These are phyloP conservation scores for Ooceraea biroi DNA, from an alignment of 1,140 invertebrate genomes.

Conservation along the genomic window DNA sequence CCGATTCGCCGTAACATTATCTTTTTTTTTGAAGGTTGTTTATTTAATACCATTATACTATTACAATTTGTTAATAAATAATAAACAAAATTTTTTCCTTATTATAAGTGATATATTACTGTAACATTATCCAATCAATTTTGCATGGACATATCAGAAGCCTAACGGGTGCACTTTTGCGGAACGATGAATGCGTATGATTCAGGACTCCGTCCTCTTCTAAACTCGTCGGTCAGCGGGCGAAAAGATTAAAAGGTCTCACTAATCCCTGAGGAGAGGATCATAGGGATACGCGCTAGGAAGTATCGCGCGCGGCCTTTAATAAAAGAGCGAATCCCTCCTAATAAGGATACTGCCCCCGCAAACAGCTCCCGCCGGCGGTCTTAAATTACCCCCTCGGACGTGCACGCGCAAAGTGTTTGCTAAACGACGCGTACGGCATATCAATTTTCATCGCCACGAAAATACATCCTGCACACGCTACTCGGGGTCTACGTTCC, in stretches of 20 bases:
- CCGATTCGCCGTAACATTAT: no score
- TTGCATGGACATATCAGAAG: not conserved
- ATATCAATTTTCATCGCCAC: constrained; percentile 53
- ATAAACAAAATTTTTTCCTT: no score
- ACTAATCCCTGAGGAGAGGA: constrained; percentile 40
- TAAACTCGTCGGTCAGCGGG: constrained; percentile 24
- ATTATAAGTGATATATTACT: no score
- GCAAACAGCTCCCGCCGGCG: constrained; percentile 31
- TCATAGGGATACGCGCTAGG: constrained; percentile 30
- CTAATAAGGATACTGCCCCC: constrained; percentile 53
- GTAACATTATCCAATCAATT: no score
- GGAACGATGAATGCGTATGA: not conserved
- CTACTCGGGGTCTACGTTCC: constrained; percentile 37
- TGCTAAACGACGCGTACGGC: constrained; percentile 49
- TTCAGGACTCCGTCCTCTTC: not conserved
- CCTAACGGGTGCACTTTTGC: not conserved
- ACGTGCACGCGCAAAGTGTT: constrained; percentile 53
- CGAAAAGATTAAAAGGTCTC: constrained; percentile 59
- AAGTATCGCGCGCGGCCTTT: constrained; percentile 1
- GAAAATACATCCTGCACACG: constrained; percentile 3
- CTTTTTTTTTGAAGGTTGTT: no score
- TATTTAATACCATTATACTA: no score
- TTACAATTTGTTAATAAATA: no score
- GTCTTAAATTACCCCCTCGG: constrained; percentile 44
- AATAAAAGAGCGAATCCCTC: constrained; percentile 35